These are phyloP conservation scores for Bathynomus jamesi DNA, from an alignment of 1,140 invertebrate species.

Conservation along the genomic window DNA sequence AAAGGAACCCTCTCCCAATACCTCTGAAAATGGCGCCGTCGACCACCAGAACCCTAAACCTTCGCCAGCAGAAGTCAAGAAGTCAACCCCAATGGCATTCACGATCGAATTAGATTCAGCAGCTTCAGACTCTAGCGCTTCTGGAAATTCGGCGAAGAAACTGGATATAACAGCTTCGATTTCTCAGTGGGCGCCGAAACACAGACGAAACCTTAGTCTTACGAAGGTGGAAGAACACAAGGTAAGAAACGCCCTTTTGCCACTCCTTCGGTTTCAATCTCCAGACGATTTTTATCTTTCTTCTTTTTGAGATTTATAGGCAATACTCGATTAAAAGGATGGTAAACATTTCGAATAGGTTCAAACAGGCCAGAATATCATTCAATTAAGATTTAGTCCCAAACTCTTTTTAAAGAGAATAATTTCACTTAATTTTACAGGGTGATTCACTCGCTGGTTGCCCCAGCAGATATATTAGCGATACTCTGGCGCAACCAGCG, in stretches of 20 bases:
- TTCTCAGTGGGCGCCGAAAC: conserved; percentile 47
- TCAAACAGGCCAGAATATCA: too few species aligned
- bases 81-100: conserved; percentile 44
- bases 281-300: too few species aligned
- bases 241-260: conserved; percentile 23
- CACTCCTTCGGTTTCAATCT: neutral
- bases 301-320: too few species aligned
- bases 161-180: conserved; percentile 43
- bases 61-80: conserved; percentile 26
- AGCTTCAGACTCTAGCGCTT: conserved; percentile 25
- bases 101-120: conserved; percentile 46
- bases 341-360: too few species aligned
- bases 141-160: conserved; percentile 36
- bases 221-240: conserved; percentile 41
- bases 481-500: too few species aligned
- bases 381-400: too few species aligned
- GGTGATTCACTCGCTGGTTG: too few species aligned
- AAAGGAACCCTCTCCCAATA: neutral
- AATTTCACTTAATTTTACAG: too few species aligned
- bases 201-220: conserved; percentile 40
- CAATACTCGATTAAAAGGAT: too few species aligned
- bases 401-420: too few species aligned
- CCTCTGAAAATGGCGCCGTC: neutral
- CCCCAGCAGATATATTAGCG: too few species aligned
- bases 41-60: neutral